Conservation (phyloP, 2,113 vertebrate genomes). For the Anseranas semipalmata region DNA sequence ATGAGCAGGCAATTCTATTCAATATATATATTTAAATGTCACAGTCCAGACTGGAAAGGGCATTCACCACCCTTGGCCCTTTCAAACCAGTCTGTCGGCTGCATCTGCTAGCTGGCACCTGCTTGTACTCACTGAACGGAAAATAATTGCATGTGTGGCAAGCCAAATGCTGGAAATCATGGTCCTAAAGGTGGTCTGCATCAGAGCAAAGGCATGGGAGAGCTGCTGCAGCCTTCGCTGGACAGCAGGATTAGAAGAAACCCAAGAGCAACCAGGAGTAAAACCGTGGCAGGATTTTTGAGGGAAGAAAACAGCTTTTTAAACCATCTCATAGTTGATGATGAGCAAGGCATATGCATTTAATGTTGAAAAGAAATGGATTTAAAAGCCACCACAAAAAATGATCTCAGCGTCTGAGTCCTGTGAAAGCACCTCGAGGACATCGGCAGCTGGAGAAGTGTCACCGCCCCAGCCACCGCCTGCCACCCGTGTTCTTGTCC, state of each 20-base stretch:
- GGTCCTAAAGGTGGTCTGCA: not conserved
- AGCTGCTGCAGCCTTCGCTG: not conserved
- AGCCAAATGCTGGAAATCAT: not conserved
- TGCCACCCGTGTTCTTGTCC: fast-evolving
- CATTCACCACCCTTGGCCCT: not conserved
- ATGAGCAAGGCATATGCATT: not conserved
- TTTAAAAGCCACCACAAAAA: not conserved
- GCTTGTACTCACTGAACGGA: not conserved
- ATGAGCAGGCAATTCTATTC: not conserved
- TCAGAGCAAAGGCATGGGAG: not conserved
- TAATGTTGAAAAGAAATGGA: not conserved
- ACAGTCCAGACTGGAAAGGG: not conserved
- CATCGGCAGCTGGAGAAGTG: not conserved
- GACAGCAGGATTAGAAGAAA: not conserved
- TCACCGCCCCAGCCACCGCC: fast-evolving
- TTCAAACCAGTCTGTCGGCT: not conserved
- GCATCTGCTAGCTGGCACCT: constrained; percentile 12
- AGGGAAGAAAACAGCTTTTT: not conserved
- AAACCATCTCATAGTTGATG: not conserved
- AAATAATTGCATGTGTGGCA: not conserved
- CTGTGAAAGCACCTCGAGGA: not conserved
- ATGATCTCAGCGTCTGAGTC: not conserved
- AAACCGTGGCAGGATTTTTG: not conserved
- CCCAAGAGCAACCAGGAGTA: not conserved
- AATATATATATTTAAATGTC: not conserved